Base-by-base conservation (phyloP, 2,888 invertebrate genomes). In the Magallana nippona region DNA sequence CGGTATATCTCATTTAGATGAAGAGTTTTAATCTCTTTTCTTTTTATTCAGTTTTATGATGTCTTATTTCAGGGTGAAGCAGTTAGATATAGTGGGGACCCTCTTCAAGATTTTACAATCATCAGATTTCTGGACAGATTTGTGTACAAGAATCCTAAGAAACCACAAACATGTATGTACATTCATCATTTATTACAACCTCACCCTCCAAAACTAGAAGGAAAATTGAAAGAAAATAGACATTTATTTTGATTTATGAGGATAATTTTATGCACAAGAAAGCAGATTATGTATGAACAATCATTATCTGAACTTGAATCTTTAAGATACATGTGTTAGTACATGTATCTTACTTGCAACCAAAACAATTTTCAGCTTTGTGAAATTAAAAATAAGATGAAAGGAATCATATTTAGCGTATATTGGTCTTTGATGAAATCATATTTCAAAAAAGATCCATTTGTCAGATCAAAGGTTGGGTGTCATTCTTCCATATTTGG, bases 121-220 rank as follows among this genome's bases (percentile, higher is more conserved):
- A 96, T 98, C 80, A 95, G 97, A 80, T 99, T 99, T 94, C 95
- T 99, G 78, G 99, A 99, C 92, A 96, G 99, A 77, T 99, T 99
- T 94, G 98, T 98, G 13, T 99, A 98, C 94, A 97, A 98, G 93
- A 99, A 99, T 95, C 95, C 95, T 8, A 96, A 96, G 91, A 94
- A 94, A 85, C 85, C 86, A 71, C 89, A 89, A 27, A 78, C 83
- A 55, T 86, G 91, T 90, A 86, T 89, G 89, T 85, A 22, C 32
- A 27, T 32, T 71, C 17, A 5, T 44, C 8, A 44, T 44, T 44
- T 44, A 44, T 44, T 44, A 44, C 44, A 8, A 44, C 44, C 44
- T 0, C 3, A 3, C 44, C 44, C 10, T 44, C 5, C 44, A 8
- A 44, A 44, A 5, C 5, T 8, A 44, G 3, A 32, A 3, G 32